A percentile compares a stretch with the other conserved stretches of the same genome.
Evolutionary conservation across 2,888 invertebrate species (phyloP).

Genomic region (Petrolisthes manimaculis): DNA sequence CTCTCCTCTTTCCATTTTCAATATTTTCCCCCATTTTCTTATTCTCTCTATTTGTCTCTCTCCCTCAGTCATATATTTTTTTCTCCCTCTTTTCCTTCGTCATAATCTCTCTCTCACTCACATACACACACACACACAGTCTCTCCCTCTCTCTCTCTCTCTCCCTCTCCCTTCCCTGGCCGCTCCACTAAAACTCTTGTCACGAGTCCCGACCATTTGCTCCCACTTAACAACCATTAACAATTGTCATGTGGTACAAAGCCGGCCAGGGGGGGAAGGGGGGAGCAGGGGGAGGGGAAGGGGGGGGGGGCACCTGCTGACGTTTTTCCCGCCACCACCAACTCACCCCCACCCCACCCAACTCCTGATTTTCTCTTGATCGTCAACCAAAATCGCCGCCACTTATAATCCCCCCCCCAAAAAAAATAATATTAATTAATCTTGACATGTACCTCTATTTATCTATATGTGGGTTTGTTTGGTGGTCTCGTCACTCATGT

Average conservation of each 20-base stretch:
- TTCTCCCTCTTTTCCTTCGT: too few relatives aligned
- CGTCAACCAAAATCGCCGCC: neutral
- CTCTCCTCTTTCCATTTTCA: too few relatives aligned
- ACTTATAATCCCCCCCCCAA: neutral
- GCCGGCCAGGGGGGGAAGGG: neutral
- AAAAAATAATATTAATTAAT: neutral
- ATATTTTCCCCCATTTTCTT: too few relatives aligned
- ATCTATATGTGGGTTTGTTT: neutral
- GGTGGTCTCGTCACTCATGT: too few relatives aligned
- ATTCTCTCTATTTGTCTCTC: too few relatives aligned
- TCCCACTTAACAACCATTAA: constrained; percentile 54
- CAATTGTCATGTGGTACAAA: constrained; percentile 51
- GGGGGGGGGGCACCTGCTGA: neutral
- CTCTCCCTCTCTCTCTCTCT: neutral
- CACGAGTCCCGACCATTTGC: constrained; percentile 47
- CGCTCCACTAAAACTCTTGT: constrained; percentile 33
- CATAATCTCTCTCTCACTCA: too few relatives aligned
- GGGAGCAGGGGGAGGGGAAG: neutral
- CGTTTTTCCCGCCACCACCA: constrained; percentile 1
- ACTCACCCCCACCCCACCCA: constrained; percentile 6
- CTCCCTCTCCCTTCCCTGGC: neutral
- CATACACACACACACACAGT: neutral
- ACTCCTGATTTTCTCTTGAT: neutral
- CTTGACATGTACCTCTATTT: neutral
- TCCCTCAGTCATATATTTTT: too few relatives aligned